These are phyloP conservation scores for Haliclona indistincta DNA, from an alignment of 37 sponge, comb jelly and placozoan species.

Conservation along the genomic window DNA sequence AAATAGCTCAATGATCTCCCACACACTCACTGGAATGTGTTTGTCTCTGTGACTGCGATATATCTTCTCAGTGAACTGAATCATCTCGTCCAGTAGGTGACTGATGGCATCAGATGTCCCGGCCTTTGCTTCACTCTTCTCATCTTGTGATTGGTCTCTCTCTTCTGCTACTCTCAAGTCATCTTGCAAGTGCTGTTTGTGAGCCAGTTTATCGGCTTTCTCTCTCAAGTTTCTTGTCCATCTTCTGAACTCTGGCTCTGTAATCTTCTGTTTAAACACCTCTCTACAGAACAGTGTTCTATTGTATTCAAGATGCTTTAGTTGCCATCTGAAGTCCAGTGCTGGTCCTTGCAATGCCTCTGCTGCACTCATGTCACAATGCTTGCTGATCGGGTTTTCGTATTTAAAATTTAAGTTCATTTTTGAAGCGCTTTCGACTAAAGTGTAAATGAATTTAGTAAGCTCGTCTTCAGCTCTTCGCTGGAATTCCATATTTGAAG, in stretches of 20 bases:
- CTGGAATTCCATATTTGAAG: neutral
- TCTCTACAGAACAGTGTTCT: neutral
- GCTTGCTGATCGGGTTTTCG: neutral
- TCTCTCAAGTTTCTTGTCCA: neutral
- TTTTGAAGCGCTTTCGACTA: neutral
- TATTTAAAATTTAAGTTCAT: neutral
- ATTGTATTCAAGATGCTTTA: neutral
- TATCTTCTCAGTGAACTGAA: too few species aligned
- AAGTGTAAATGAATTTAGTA: neutral
- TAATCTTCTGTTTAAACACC: neutral
- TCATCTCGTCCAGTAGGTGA: too few species aligned
- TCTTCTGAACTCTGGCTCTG: neutral
- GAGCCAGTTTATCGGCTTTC: neutral
- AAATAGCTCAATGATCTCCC: too few species aligned
- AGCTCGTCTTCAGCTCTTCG: conserved; percentile 6
- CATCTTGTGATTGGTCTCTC: too few species aligned
- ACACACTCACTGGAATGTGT: too few species aligned
- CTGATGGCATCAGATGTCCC: too few species aligned
- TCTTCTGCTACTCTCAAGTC: too few species aligned
- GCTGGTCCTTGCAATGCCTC: neutral
- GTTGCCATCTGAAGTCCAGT: neutral
- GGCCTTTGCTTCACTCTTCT: too few species aligned
- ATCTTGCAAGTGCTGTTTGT: neutral
- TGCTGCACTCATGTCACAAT: too few species aligned
- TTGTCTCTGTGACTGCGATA: too few species aligned